Conservation (phyloP, 2,888 invertebrate genomes). For the Dicyrtoma fusca region DNA sequence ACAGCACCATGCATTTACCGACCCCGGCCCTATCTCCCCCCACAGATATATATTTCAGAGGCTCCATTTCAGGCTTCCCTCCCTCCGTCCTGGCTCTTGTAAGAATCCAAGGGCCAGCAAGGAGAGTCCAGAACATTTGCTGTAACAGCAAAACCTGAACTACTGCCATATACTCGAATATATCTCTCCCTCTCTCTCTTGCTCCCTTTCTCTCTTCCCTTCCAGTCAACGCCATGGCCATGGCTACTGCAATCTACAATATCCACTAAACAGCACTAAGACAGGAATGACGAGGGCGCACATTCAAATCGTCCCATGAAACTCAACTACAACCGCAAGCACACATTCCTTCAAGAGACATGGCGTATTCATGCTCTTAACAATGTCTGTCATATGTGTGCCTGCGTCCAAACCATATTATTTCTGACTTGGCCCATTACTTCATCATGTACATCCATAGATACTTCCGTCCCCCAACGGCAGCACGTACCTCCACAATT, state of each 20-base stretch:
- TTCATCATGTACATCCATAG: neutral
- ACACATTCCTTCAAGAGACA: neutral
- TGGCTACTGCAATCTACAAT: slow-evolving; percentile 15
- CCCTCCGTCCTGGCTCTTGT: slow-evolving; percentile 1
- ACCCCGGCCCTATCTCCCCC: too few relatives aligned
- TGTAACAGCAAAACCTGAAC: too few relatives aligned
- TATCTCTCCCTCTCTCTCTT: neutral
- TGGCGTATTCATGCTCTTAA: slow-evolving; percentile 3
- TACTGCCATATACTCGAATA: too few relatives aligned
- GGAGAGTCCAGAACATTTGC: slow-evolving; percentile 31
- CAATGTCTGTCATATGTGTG: neutral
- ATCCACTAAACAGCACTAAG: neutral
- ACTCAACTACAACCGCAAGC: neutral
- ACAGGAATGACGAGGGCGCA: slow-evolving; percentile 17
- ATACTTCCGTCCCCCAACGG: neutral
- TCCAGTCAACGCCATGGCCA: slow-evolving; percentile 34
- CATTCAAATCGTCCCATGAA: slow-evolving; percentile 29
- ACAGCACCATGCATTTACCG: too few relatives aligned
- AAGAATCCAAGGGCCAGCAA: slow-evolving; percentile 31
- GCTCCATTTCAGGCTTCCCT: too few relatives aligned
- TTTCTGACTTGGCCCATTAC: neutral
- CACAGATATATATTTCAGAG: too few relatives aligned
- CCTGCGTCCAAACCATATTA: neutral
- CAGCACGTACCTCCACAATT: neutral
- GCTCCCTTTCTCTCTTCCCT: neutral